phyloP scores from a whole-genome alignment of 2,888 invertebrate species.

The Esperia sulphurella region DNA sequence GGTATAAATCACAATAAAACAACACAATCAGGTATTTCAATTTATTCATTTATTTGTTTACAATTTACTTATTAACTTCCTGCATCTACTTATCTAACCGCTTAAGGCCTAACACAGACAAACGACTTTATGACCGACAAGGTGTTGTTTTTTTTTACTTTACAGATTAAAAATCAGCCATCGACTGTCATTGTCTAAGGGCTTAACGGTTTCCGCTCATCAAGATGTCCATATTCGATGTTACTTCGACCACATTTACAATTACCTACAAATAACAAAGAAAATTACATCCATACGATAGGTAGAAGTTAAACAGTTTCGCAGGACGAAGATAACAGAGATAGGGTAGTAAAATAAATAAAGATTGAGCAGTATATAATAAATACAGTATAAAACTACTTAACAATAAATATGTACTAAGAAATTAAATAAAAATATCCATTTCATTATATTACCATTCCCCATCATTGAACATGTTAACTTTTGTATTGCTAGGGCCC shows the following conservation, averaged over 20 bases:
- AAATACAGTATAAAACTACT: conserved; percentile 56
- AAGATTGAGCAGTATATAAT: conserved; percentile 57
- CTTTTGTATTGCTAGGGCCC: too few species aligned
- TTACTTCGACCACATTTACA: too few species aligned
- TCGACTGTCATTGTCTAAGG: too few species aligned
- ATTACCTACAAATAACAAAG: too few species aligned
- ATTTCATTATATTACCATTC: conserved; percentile 12
- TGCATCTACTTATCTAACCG: conserved; percentile 40
- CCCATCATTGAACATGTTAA: background rate
- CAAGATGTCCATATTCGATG: too few species aligned
- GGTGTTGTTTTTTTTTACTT: too few species aligned
- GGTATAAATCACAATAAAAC: conserved; percentile 4
- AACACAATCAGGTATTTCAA: conserved; percentile 19
- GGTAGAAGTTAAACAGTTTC: background rate
- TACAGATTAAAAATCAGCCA: too few species aligned
- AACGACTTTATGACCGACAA: background rate
- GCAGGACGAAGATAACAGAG: conserved; percentile 15
- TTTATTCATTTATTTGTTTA: conserved; percentile 55
- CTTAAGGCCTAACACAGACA: background rate
- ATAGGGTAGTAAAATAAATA: conserved; percentile 25
- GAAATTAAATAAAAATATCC: conserved; percentile 18
- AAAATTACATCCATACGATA: too few species aligned
- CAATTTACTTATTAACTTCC: conserved; percentile 46
- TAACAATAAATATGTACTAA: conserved; percentile 28
- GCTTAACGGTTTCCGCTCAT: too few species aligned